phyloP scores from a whole-genome alignment of 1,140 invertebrate genomes.

The Ceratosolen fusciceps region DNA sequence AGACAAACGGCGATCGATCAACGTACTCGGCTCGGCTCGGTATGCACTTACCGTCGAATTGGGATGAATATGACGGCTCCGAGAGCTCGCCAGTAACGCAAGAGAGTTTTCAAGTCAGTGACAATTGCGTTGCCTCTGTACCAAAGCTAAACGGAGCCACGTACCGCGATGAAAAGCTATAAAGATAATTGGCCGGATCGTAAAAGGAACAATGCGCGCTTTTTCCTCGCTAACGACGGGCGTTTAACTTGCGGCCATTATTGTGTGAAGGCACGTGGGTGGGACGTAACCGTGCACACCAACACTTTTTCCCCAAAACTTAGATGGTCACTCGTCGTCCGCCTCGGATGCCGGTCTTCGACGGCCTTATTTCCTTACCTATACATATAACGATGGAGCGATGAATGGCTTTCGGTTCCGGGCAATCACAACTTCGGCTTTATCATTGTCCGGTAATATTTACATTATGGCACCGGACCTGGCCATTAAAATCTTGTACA shows the following conservation, averaged over 20 bases:
- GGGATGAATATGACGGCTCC: no score
- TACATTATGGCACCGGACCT: neutral
- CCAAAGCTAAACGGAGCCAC: conserved; percentile 1
- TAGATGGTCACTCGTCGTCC: neutral
- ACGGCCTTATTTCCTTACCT: neutral
- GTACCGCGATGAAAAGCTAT: conserved; percentile 1
- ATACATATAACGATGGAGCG: neutral
- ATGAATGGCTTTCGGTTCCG: neutral
- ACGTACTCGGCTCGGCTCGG: no score
- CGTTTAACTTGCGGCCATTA: neutral
- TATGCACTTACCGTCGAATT: no score
- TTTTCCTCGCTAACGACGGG: conserved; percentile 2
- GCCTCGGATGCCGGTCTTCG: no score
- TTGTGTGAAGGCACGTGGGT: no score
- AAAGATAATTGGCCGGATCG: conserved; percentile 31
- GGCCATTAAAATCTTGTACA: no score
- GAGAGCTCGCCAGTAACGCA: neutral
- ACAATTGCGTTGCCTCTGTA: conserved; percentile 1
- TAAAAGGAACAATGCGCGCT: conserved; percentile 27
- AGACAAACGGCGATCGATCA: no score
- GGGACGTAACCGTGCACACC: neutral
- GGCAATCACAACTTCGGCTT: neutral
- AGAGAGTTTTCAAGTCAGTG: neutral
- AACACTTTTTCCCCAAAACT: neutral
- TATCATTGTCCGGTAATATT: neutral